Percentiles rank a stretch among this genome's conserved stretches.
These are phyloP conservation scores for Orthosia cruda DNA, from an alignment of 2,888 invertebrate species.

Conservation along the genomic window DNA sequence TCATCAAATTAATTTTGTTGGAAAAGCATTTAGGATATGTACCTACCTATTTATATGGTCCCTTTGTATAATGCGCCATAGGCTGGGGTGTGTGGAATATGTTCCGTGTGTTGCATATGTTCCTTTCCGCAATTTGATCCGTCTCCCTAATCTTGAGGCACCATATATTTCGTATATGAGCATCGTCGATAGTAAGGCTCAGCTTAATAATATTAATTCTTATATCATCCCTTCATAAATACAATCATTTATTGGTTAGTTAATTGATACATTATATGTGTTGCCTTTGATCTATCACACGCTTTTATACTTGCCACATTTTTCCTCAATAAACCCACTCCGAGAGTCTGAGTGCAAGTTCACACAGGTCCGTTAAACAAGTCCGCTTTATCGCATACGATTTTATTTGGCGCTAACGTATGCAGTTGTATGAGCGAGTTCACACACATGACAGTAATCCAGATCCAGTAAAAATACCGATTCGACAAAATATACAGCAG, in stretches of 20 bases:
- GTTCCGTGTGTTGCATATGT: background rate
- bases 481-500: no score
- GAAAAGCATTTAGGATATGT: constrained; percentile 13
- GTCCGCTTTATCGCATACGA: no score
- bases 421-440: no score
- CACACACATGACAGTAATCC: no score
- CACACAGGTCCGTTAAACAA: background rate
- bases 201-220: background rate
- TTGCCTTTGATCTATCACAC: background rate
- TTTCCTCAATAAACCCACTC: no score
- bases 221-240: background rate
- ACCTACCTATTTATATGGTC: background rate
- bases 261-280: background rate
- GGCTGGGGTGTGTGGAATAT: background rate
- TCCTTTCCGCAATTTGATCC: background rate
- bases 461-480: no score
- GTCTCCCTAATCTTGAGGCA: background rate
- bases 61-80: background rate
- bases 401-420: no score
- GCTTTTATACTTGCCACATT: background rate
- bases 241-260: background rate
- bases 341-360: no score
- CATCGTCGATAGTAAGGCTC: background rate
- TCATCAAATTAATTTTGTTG: constrained; percentile 39
- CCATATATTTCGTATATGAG: background rate